Percentiles rank a stretch among this genome's conserved stretches.
These are phyloP conservation scores for Clivina fossor DNA, from an alignment of 2,888 invertebrate species.

Conservation along the genomic window DNA sequence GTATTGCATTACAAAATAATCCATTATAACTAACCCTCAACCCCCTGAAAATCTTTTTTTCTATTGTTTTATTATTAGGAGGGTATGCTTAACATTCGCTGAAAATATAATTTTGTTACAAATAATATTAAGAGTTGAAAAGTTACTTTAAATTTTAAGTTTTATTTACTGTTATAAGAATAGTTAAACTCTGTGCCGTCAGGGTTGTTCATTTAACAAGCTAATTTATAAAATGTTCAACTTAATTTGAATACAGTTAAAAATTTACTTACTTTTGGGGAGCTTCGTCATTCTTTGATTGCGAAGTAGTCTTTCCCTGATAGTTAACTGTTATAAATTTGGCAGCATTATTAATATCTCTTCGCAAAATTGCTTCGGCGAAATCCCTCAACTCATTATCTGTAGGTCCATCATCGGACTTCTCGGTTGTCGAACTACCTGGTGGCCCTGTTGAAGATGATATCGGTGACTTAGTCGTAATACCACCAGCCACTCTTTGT, in stretches of 20 bases:
- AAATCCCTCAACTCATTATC: conserved; percentile 68
- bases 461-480: conserved; percentile 26
- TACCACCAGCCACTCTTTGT: conserved; percentile 38
- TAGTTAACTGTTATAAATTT: conserved; percentile 69
- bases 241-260: too few relatives aligned
- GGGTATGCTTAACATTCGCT: conserved; percentile 5
- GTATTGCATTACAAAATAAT: too few relatives aligned
- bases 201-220: too few relatives aligned
- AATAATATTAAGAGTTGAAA: neutral
- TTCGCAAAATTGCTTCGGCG: conserved; percentile 70
- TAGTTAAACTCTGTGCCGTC: too few relatives aligned
- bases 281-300: conserved; percentile 70
- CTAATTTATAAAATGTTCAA: too few relatives aligned
- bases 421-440: conserved; percentile 19
- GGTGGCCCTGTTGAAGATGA: conserved; percentile 37
- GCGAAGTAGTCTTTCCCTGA: conserved; percentile 74
- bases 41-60: too few relatives aligned
- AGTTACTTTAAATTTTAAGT: neutral
- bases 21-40: too few relatives aligned
- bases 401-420: conserved; percentile 53
- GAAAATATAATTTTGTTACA: neutral
- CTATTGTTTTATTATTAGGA: too few relatives aligned
- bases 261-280: conserved; percentile 78
- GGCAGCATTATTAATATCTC: conserved; percentile 75
- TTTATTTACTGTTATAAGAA: too few relatives aligned